Conservation (phyloP, 2,797 vertebrate genomes). For the Stomatorhinus walkeri region DNA sequence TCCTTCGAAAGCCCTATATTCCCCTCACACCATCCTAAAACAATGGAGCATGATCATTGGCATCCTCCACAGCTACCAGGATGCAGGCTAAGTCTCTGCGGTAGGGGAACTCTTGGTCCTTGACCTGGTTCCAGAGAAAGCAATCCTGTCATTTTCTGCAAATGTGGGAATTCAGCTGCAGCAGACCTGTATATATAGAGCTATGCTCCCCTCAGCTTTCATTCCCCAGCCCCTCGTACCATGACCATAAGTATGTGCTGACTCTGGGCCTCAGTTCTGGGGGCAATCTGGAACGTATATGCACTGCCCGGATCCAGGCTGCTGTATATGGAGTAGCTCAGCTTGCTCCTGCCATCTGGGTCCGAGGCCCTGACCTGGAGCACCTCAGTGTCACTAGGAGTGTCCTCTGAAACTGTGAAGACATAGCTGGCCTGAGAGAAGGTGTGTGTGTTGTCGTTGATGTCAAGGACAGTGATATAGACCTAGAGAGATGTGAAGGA, state of each 20-base stretch:
- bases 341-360: slow-evolving; percentile 78
- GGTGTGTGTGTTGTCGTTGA: slow-evolving; percentile 86
- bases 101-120: slow-evolving; percentile 93
- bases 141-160: background rate
- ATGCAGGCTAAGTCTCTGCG: slow-evolving; percentile 85
- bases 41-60: slow-evolving; percentile 77
- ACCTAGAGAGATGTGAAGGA: slow-evolving; percentile 57
- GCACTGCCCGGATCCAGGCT: slow-evolving; percentile 83
- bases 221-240: slow-evolving; percentile 55
- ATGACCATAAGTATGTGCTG: slow-evolving; percentile 89
- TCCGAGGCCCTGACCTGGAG: slow-evolving; percentile 76
- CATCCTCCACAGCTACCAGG: slow-evolving; percentile 79
- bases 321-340: slow-evolving; percentile 86
- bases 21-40: too few relatives aligned
- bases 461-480: slow-evolving; percentile 84
- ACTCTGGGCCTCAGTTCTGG: slow-evolving; percentile 75
- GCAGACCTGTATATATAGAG: background rate
- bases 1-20: too few relatives aligned
- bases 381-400: slow-evolving; percentile 75
- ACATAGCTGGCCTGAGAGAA: slow-evolving; percentile 84
- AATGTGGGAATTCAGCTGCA: background rate
- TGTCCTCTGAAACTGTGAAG: slow-evolving; percentile 79
- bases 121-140: slow-evolving; percentile 62
- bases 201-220: background rate
- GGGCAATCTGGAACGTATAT: slow-evolving; percentile 84